Conservation (phyloP, 1,140 invertebrate genomes). For the Tenebrio molitor region DNA sequence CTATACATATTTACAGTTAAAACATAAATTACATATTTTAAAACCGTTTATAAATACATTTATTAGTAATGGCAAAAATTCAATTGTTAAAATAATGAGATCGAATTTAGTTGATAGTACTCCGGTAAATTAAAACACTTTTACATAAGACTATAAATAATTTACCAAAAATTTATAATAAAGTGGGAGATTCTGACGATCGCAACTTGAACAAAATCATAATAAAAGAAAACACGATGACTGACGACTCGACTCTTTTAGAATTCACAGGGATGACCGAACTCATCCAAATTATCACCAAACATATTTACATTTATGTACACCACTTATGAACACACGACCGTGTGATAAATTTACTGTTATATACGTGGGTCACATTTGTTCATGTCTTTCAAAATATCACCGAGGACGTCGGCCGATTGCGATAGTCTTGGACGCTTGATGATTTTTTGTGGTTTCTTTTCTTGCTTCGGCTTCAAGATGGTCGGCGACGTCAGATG, state of each 20-base stretch:
- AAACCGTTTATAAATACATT: conserved; percentile 16
- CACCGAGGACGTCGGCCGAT: conserved; percentile 63
- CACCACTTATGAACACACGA: conserved; percentile 1
- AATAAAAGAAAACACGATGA: no score
- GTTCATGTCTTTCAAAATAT: conserved; percentile 65
- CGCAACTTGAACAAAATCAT: no score
- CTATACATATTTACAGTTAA: conserved; percentile 53
- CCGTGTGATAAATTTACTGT: conserved; percentile 37
- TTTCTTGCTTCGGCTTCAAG: conserved; percentile 42
- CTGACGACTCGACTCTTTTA: no score
- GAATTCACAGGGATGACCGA: conserved; percentile 19
- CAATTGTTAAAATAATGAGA: conserved; percentile 42
- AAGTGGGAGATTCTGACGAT: conserved; percentile 3
- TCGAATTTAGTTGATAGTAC: conserved; percentile 13
- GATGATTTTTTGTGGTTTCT: conserved; percentile 59
- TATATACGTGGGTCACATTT: conserved; percentile 55
- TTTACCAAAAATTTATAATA: conserved; percentile 1
- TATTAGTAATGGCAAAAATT: conserved; percentile 46
- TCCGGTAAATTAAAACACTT: conserved; percentile 21
- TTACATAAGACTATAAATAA: conserved; percentile 26
- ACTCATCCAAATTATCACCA: conserved; percentile 11
- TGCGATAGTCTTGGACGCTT: conserved; percentile 59
- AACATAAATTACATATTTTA: conserved; percentile 26
- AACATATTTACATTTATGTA: conserved; percentile 35
- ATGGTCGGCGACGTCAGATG: no score